These are phyloP conservation scores for Plodia interpunctella DNA, from an alignment of 1,140 invertebrate species.

Conservation along the genomic window DNA sequence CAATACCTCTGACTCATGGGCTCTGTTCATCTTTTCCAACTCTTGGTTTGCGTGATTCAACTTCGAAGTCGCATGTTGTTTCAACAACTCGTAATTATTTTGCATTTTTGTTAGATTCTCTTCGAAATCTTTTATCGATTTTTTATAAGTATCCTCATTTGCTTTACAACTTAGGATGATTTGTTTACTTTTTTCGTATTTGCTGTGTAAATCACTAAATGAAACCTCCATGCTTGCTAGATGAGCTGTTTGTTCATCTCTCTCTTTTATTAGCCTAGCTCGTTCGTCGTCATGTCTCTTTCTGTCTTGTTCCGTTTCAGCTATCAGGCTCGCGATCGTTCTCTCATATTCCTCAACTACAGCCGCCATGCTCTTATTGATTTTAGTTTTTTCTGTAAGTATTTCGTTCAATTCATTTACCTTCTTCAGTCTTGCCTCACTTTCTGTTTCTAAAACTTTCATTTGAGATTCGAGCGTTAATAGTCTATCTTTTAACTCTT, in stretches of 20 bases:
- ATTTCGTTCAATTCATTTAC: conserved; percentile 55
- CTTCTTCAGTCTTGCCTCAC: conserved; percentile 50
- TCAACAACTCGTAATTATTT: conserved; percentile 66
- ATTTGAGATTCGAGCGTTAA: conserved; percentile 54
- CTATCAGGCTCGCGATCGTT: conserved; percentile 81
- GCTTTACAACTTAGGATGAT: conserved; percentile 65
- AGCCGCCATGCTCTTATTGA: conserved; percentile 72
- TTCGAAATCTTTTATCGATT: conserved; percentile 60
- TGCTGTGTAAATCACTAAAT: conserved; percentile 86
- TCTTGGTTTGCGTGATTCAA: conserved; percentile 80
- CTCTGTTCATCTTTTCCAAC: conserved; percentile 80
- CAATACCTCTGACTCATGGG: conserved; percentile 82
- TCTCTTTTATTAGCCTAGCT: conserved; percentile 69
- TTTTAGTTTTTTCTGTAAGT: conserved; percentile 51
- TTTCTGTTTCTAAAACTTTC: conserved; percentile 45
- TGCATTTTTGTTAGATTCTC: conserved; percentile 68
- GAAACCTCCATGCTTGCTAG: conserved; percentile 86
- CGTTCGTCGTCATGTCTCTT: conserved; percentile 63
- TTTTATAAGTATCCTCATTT: conserved; percentile 63
- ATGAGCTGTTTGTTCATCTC: conserved; percentile 84
- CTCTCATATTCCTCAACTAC: conserved; percentile 83
- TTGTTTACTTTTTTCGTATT: conserved; percentile 73
- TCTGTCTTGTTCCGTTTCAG: conserved; percentile 79
- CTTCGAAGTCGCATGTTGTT: conserved; percentile 71
- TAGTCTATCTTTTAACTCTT: conserved; percentile 60